phyloP scores from a whole-genome alignment of 92 coral and sea anemone species.

The Pocillopora grandis region DNA sequence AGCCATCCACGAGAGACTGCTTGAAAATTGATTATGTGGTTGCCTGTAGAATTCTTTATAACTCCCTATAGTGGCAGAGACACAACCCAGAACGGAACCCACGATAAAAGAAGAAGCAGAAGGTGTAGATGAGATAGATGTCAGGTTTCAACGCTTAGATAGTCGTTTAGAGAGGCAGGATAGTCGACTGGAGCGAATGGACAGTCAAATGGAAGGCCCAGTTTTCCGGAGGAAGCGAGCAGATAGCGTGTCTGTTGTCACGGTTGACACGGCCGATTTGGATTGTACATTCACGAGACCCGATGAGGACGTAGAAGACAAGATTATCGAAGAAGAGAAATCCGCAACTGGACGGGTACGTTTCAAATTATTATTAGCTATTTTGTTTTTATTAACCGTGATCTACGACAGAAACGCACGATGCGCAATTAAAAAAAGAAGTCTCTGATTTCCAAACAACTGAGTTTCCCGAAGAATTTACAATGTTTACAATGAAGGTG shows the following conservation, averaged over 20 bases:
- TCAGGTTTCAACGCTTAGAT: not conserved
- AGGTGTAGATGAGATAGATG: constrained; percentile 1
- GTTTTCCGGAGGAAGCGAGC: constrained; percentile 53
- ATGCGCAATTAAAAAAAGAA: too few species aligned
- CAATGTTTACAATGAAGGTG: too few species aligned
- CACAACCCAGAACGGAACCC: constrained; percentile 2
- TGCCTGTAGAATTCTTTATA: not conserved
- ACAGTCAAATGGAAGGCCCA: too few species aligned
- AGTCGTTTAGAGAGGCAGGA: constrained; percentile 15
- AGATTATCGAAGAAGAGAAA: constrained; percentile 81
- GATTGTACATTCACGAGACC: constrained; percentile 73
- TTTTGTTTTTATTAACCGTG: not conserved
- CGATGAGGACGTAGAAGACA: constrained; percentile 69
- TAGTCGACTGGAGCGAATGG: constrained; percentile 2
- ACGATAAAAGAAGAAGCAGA: constrained; percentile 46
- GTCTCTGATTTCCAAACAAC: too few species aligned
- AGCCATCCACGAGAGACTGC: too few species aligned
- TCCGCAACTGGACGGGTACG: constrained; percentile 90
- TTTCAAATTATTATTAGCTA: not conserved
- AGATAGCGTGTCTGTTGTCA: constrained; percentile 60
- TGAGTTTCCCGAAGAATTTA: too few species aligned
- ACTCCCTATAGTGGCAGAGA: not conserved
- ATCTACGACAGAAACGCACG: not conserved
- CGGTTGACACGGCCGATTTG: constrained; percentile 78
- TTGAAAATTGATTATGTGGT: not conserved